Evolutionary conservation across 2,888 invertebrate species (phyloP).

Genomic region (Nebria salina): DNA sequence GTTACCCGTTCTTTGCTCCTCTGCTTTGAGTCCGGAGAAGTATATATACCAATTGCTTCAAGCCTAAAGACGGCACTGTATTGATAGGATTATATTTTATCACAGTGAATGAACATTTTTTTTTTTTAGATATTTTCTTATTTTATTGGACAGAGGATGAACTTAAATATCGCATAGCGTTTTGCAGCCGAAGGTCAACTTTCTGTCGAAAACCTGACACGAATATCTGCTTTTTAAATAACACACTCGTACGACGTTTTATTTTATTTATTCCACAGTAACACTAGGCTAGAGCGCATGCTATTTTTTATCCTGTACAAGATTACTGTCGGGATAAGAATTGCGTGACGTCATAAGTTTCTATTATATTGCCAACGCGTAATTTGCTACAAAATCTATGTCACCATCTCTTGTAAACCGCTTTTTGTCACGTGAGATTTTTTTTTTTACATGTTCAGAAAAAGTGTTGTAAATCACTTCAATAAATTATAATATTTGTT

Average conservation of each 20-base stretch:
- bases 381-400: not conserved
- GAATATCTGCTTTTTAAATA: not conserved
- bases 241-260: not conserved
- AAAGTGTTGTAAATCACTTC: not conserved
- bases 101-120: not conserved
- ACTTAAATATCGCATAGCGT: not conserved
- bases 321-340: slow-evolving; percentile 35
- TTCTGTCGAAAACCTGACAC: not conserved
- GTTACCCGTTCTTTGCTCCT: too few relatives aligned
- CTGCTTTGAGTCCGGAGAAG: too few relatives aligned
- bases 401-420: slow-evolving; percentile 1
- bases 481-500: not conserved
- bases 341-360: slow-evolving; percentile 7
- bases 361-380: slow-evolving; percentile 1
- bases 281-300: not conserved
- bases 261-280: not conserved
- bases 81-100: not conserved
- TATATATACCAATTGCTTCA: too few relatives aligned
- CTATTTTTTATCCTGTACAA: slow-evolving; percentile 11
- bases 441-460: not conserved
- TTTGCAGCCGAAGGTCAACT: not conserved
- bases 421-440: not conserved
- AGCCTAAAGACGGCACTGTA: not conserved
- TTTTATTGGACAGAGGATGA: not conserved
- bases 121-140: not conserved